These are phyloP conservation scores for Corapipo altera DNA, from an alignment of 2,113 vertebrate genomes.

Conservation along the genomic window DNA sequence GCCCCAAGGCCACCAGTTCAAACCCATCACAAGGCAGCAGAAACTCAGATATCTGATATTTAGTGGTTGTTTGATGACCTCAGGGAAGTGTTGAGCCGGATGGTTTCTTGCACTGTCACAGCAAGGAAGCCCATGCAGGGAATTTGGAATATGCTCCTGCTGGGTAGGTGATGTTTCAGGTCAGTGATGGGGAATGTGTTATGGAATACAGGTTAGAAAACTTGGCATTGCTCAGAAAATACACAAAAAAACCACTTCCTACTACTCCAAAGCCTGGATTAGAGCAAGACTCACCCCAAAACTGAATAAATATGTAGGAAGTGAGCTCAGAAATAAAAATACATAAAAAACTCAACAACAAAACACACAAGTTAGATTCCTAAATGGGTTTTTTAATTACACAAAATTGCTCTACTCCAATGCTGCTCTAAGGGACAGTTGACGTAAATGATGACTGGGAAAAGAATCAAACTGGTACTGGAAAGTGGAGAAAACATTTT, in stretches of 20 bases:
- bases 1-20: constrained; percentile 12
- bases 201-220: not conserved
- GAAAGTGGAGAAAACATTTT: not conserved
- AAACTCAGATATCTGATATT: not conserved
- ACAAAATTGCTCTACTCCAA: not conserved
- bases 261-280: not conserved
- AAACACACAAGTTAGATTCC: not conserved
- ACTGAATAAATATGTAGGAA: not conserved
- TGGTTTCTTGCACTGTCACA: not conserved
- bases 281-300: not conserved
- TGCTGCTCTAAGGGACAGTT: not conserved
- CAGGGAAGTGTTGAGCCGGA: not conserved
- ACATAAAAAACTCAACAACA: not conserved
- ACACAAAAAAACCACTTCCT: not conserved
- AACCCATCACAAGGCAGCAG: constrained; percentile 25
- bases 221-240: not conserved
- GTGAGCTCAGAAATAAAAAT: not conserved
- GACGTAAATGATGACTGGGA: not conserved
- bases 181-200: not conserved
- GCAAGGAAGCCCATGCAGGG: not conserved
- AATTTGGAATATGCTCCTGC: not conserved
- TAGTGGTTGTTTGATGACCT: constrained; percentile 20
- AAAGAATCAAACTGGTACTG: not conserved
- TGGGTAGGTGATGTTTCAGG: not conserved
- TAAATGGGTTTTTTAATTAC: not conserved